Base-by-base conservation (phyloP, 1,140 invertebrate species). In the Ceratitis capitata region DNA sequence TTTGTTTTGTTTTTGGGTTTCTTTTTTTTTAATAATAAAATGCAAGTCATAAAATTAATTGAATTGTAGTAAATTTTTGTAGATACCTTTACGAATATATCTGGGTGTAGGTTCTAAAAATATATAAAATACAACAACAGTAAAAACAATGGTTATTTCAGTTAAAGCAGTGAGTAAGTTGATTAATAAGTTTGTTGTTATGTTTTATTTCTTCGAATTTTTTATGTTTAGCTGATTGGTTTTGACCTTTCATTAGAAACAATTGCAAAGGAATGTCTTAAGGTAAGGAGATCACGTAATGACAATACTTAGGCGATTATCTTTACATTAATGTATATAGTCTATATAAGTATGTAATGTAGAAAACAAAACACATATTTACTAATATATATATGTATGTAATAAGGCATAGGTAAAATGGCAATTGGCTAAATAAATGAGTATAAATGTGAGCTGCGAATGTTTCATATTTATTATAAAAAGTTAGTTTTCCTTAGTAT, bases 81-180 rank as follows among this genome's bases (percentile, higher is more conserved):
- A 90, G 85, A 89, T 91, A 91, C 90, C 90, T 91, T 89, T 88
- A 89, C 89, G 88, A 91, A 90, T 89, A 91, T 89, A 90, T 91
- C 90, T 88, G 90, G 88, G 88, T 91, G 90, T 91, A 91, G 88
- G 88, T 91, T 91, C 90, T 91, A 91, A 87, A 87, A 85, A 85
- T 84, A 86, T 85, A 86, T 56, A 23, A 83, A 86, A 84, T 53
- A 83, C 69, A 78, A 78, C 23, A 78, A 78, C 39, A 78, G 39
- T 78, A 78, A 45, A 78, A 10, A 78, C n/a, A 78, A 78, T 78
- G 5, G n/a, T 78, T 78, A 78, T 78, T 45, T 78, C 39, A 78
- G 39, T 78, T 78, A 78, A 78, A 39, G 39, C 69, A 10, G 69
- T 45, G 39, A 45, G 69, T 45, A n/a, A 45, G 39, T 64, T 64